Evolutionary conservation across 1,140 invertebrate genomes (phyloP), one percentile per base, ranked within the genome.

Genomic region (Anagrus nilaparvatae): DNA sequence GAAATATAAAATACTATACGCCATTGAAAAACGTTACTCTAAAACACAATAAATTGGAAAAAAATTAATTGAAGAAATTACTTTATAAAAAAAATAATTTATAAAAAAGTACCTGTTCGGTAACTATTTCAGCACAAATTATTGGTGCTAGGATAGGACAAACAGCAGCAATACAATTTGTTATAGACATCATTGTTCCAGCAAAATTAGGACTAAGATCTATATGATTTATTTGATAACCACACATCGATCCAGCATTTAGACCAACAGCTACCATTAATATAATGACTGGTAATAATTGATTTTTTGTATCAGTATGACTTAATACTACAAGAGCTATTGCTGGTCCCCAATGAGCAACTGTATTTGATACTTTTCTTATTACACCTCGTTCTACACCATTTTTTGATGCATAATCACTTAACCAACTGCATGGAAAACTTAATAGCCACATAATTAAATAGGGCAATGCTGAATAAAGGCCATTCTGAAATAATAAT

Each of bases 381-480:
- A 74, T 61, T 2, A 57, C 52, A 0, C 67, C 74, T 10, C 75
- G 62, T 1, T 71, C 61, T 2, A 76, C 51, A 16, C 72, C 67
- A 29, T 70, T 75, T 16, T 63, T 71, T 0, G 78, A 58, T 2
- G 81, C 57, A 19, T 61, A 72, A 55, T 86, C 83, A 0, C 79
- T 72, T 0, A 77, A 33, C 50, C 71, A 75, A 13, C 81, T 75
- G 7, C 78, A 66, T 2, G 77, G 65, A 28, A 85, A 76, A 34
- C 79, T 78, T 31, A 81, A 55, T 0, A 84, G 43, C 73, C 79
- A 84, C 66, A 82, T 81, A 0, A 70, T 72, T 2, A 84, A 54
- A 55, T 93, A 94, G 0, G 90, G 90, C 4, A 92, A 56, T 0
- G 87, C 81, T 16, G 85, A 79, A 23, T 78, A 62, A 12, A 77